Percentiles rank a stretch among this genome's conserved stretches.
Evolutionary conservation across 35 echinoderm and acorn worm genomes (phyloP).

Genomic region (Amphiura filiformis): DNA sequence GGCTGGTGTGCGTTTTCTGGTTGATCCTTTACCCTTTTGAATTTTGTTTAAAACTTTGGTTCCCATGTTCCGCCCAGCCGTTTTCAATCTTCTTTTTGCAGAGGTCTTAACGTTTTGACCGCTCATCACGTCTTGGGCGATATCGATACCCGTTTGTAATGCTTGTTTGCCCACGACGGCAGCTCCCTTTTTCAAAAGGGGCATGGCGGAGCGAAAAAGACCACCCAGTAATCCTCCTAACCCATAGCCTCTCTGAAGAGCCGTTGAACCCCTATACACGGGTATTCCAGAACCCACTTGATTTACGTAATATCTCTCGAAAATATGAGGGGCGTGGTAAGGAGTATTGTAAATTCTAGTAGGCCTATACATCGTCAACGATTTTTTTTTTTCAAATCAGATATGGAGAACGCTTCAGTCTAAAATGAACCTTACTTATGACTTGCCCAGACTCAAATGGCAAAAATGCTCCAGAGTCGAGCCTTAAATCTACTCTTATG

Average conservation of each 20-base stretch:
- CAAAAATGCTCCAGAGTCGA: background rate
- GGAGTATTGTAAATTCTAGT: background rate
- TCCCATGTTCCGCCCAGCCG: background rate
- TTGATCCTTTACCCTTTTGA: background rate
- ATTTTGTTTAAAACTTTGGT: background rate
- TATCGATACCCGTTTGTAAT: conserved; percentile 24
- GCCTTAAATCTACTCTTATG: background rate
- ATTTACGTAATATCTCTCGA: background rate
- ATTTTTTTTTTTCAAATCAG: background rate
- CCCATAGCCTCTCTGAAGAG: conserved; percentile 17
- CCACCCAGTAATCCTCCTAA: conserved; percentile 18
- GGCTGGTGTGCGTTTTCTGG: too few species aligned
- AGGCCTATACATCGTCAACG: too few species aligned
- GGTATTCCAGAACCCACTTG: background rate
- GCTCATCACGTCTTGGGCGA: background rate
- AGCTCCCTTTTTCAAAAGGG: conserved; percentile 33
- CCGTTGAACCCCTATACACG: background rate
- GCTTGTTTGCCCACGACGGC: conserved; percentile 29
- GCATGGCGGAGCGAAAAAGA: conserved; percentile 30
- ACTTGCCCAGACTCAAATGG: conserved; percentile 6
- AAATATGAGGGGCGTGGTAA: background rate
- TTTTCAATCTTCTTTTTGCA: conserved; percentile 7
- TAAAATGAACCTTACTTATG: conserved; percentile 1
- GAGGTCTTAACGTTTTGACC: background rate
- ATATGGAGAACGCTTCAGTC: background rate